Conservation (phyloP, 2,797 vertebrate species). For the Cryptoprocta ferox region DNA sequence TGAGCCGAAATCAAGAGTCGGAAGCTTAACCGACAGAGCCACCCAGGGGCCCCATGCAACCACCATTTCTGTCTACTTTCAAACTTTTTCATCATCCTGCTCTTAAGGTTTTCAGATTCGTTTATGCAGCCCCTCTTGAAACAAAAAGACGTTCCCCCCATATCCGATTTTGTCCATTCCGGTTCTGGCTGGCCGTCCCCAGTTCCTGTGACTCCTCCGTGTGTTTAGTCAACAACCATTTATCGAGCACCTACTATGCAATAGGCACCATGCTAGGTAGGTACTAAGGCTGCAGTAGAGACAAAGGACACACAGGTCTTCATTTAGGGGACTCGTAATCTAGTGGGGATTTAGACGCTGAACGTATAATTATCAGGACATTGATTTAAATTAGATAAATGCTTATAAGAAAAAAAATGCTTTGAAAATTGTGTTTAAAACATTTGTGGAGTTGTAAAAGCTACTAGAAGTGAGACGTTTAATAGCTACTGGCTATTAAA, state of each 20-base stretch:
- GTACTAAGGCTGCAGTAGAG: background rate
- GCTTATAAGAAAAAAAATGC: background rate
- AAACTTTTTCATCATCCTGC: background rate
- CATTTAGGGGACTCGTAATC: background rate
- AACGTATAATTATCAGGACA: background rate
- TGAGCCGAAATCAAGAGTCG: too few relatives aligned
- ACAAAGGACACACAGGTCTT: background rate
- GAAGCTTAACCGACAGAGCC: too few relatives aligned
- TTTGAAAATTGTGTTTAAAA: constrained; percentile 8
- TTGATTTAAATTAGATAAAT: background rate
- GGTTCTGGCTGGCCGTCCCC: background rate
- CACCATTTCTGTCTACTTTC: background rate
- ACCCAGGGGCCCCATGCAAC: background rate
- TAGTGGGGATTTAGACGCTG: background rate
- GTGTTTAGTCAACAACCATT: background rate
- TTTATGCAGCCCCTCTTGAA: background rate
- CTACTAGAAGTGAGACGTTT: background rate
- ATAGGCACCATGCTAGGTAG: background rate
- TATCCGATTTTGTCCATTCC: background rate
- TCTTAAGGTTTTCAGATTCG: background rate
- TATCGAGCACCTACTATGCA: background rate
- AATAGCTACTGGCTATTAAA: background rate
- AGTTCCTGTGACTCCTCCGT: background rate
- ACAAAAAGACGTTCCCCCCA: background rate
- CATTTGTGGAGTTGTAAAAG: background rate